Evolutionary conservation across 2,113 vertebrate genomes (phyloP).

Genomic region (Nothoprocta pentlandii): DNA sequence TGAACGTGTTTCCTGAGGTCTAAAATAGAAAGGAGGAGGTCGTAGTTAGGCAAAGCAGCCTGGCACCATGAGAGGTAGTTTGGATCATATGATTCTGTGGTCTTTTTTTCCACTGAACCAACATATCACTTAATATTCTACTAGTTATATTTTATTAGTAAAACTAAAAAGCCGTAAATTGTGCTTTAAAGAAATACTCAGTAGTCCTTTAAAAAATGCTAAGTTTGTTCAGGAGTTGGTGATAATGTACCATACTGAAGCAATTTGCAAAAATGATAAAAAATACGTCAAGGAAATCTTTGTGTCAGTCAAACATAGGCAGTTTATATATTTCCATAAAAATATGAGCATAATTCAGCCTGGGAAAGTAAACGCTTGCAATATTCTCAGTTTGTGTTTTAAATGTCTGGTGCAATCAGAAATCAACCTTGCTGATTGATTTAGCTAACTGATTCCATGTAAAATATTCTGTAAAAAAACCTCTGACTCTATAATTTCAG

Average conservation of each 20-base stretch:
- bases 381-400: constrained; percentile 10
- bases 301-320: not conserved
- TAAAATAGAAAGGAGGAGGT: not conserved
- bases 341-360: constrained; percentile 21
- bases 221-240: not conserved
- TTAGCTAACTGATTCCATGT: not conserved
- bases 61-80: not conserved
- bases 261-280: not conserved
- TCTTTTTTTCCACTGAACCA: not conserved
- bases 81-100: not conserved
- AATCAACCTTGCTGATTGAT: constrained; percentile 16
- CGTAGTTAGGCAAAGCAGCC: not conserved
- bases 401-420: constrained; percentile 28
- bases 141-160: not conserved
- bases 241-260: not conserved
- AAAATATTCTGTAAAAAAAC: not conserved
- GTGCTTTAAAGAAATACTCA: not conserved
- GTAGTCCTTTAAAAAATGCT: not conserved
- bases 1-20: not conserved
- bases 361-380: not conserved
- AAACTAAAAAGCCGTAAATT: not conserved
- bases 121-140: not conserved
- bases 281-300: not conserved
- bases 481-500: not conserved
- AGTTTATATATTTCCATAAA: not conserved